Conservation (phyloP, 2,888 invertebrate species). For the Stenotaenia linearis region DNA sequence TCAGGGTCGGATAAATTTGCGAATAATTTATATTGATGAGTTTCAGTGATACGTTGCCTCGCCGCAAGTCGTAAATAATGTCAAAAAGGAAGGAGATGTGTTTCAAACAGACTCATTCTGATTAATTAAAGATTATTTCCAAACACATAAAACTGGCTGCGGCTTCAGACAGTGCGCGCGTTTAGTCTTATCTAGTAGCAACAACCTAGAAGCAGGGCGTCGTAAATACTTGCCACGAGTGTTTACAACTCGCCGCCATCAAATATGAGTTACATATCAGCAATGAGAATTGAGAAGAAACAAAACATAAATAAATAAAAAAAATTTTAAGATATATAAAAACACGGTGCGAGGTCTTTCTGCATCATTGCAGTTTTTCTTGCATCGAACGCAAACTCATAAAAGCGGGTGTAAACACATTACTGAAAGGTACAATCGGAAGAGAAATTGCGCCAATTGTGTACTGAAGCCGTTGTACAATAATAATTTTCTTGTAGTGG, state of each 20-base stretch:
- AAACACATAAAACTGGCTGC: neutral
- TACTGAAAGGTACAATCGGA: neutral
- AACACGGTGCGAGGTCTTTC: neutral
- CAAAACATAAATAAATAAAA: neutral
- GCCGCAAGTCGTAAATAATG: neutral
- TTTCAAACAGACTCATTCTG: neutral
- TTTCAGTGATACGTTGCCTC: neutral
- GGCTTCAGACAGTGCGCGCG: neutral
- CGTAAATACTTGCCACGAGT: neutral
- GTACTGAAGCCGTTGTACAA: neutral
- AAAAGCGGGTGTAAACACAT: neutral
- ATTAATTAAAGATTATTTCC: neutral
- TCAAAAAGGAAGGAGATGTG: neutral
- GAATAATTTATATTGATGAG: slow-evolving; percentile 3
- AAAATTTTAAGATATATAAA: too few relatives aligned
- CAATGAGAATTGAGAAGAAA: neutral
- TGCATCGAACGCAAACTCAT: neutral
- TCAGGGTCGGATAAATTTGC: slow-evolving; percentile 1
- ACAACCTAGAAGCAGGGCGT: neutral
- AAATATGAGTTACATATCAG: neutral
- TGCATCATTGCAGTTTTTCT: slow-evolving; percentile 1
- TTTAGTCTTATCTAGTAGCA: neutral
- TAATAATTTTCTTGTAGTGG: slow-evolving; percentile 9
- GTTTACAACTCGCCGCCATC: neutral
- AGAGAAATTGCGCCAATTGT: slow-evolving; percentile 1